Percentiles rank a stretch among this genome's conserved stretches.
Evolutionary conservation across 2,113 vertebrate species (phyloP).

Genomic region (Anoplopoma fimbria): DNA sequence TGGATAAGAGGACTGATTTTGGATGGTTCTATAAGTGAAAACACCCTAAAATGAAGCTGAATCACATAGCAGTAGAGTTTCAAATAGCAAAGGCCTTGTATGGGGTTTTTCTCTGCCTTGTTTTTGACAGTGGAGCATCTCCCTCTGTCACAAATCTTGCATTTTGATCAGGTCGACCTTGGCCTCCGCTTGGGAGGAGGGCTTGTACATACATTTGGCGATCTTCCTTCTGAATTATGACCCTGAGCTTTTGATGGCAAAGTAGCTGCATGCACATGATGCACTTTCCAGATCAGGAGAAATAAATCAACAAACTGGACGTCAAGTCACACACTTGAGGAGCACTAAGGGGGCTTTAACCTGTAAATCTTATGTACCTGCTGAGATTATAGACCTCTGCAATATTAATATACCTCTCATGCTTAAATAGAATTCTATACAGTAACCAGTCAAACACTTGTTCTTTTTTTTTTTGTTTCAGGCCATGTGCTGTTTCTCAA

Average conservation of each 20-base stretch:
- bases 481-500: constrained; percentile 52
- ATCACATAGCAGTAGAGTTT: too few species aligned
- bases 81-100: too few species aligned
- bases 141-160: constrained; percentile 36
- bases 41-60: too few species aligned
- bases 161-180: constrained; percentile 42
- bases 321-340: constrained; percentile 16
- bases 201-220: constrained; percentile 28
- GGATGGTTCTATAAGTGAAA: too few species aligned
- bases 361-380: constrained; percentile 42
- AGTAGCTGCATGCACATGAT: constrained; percentile 44
- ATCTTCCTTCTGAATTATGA: constrained; percentile 48
- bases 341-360: constrained; percentile 43
- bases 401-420: constrained; percentile 25
- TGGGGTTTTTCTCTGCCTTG: too few species aligned
- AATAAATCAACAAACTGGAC: constrained; percentile 16
- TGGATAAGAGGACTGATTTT: too few species aligned
- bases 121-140: background rate
- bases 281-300: constrained; percentile 64
- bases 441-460: constrained; percentile 34
- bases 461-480: constrained; percentile 55
- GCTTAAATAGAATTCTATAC: constrained; percentile 18
- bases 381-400: constrained; percentile 43
- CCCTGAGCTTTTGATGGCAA: constrained; percentile 25
- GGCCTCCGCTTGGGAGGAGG: constrained; percentile 4